These are phyloP conservation scores for Heliconius erato DNA, from an alignment of 2,888 invertebrate genomes.

Conservation along the genomic window DNA sequence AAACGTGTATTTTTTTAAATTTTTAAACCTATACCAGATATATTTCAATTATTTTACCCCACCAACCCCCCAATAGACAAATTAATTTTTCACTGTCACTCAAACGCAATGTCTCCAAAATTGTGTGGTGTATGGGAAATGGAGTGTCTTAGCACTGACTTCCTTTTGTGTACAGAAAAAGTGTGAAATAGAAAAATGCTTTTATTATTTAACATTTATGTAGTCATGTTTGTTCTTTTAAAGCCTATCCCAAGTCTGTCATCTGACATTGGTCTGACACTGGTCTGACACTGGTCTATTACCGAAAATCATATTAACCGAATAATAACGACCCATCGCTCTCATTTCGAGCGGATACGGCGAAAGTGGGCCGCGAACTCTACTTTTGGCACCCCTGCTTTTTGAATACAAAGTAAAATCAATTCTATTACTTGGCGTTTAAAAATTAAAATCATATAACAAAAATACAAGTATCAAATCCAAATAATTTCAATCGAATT, in stretches of 20 bases:
- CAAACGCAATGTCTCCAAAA: too few species aligned
- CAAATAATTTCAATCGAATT: background rate
- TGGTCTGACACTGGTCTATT: constrained; percentile 52
- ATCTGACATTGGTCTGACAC: constrained; percentile 1
- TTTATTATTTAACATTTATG: too few species aligned
- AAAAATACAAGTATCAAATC: constrained; percentile 34
- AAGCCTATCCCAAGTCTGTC: background rate
- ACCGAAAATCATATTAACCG: constrained; percentile 69
- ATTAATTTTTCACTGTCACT: too few species aligned
- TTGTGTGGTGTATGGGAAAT: too few species aligned
- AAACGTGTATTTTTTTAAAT: too few species aligned
- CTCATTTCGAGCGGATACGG: constrained; percentile 68
- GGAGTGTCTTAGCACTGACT: too few species aligned
- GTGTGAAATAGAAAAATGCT: too few species aligned
- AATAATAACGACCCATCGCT: constrained; percentile 67
- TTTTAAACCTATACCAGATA: too few species aligned
- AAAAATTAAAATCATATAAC: constrained; percentile 17
- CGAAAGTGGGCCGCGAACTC: constrained; percentile 66
- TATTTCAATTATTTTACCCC: too few species aligned
- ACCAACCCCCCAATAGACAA: too few species aligned
- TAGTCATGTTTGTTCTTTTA: background rate
- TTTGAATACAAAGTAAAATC: constrained; percentile 18
- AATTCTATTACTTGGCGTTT: background rate
- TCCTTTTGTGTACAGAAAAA: too few species aligned
- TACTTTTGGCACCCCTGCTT: constrained; percentile 53